Evolutionary conservation across 2,113 vertebrate genomes (phyloP).

Genomic region (Colaptes auratus): DNA sequence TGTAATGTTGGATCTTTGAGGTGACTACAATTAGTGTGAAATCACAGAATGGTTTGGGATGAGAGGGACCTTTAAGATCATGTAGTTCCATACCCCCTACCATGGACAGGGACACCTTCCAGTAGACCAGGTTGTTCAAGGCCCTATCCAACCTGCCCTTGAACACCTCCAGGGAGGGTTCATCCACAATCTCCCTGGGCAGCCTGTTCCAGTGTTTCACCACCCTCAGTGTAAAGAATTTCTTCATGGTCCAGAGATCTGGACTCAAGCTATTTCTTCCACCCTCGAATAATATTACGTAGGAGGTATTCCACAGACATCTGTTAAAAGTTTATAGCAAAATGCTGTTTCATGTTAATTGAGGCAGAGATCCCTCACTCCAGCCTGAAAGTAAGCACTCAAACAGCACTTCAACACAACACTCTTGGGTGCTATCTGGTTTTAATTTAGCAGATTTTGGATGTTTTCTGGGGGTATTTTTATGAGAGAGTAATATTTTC

Average conservation of each 20-base stretch:
- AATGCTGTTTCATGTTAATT: background rate
- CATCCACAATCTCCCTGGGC: too few relatives aligned
- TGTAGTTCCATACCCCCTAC: too few relatives aligned
- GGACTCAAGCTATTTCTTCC: background rate
- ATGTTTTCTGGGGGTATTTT: background rate
- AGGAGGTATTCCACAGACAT: background rate
- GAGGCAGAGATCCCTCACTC: background rate
- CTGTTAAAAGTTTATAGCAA: background rate
- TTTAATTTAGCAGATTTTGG: background rate
- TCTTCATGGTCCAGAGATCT: too few relatives aligned
- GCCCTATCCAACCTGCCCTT: too few relatives aligned
- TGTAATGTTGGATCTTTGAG: background rate
- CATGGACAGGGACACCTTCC: too few relatives aligned
- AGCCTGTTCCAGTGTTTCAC: too few relatives aligned
- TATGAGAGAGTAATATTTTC: background rate
- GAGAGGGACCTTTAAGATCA: too few relatives aligned
- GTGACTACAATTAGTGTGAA: background rate
- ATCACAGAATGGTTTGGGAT: too few relatives aligned
- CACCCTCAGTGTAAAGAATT: too few relatives aligned
- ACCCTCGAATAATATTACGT: accelerated
- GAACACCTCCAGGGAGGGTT: too few relatives aligned
- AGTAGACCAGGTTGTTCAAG: too few relatives aligned
- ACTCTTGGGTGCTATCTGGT: background rate
- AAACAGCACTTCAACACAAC: background rate
- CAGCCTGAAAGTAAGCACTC: background rate